Base-by-base conservation (phyloP, 1,140 invertebrate genomes). In the Eubasilissa regina region DNA sequence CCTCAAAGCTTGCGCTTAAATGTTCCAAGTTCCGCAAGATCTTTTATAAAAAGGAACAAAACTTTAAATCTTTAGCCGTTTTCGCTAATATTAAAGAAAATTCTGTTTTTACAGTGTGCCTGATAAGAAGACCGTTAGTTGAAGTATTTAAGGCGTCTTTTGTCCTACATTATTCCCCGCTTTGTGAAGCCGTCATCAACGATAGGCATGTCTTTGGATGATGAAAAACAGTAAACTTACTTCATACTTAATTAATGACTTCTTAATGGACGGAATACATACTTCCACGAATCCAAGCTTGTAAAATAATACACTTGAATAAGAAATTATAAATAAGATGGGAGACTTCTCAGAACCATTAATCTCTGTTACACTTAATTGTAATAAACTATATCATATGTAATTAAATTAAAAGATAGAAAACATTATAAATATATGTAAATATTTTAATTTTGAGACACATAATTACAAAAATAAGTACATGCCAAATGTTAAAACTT, bases 201-300 rank as follows among this genome's bases (percentile, higher is more conserved):
- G 64, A 76, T 80, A 68, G 74, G 77, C 48, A 72, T 15, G 66
- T 60, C 53, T 72, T 44, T 12, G 51, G 64, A 72, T 73, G 80
- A 78, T 35, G 58, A 75, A 81, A 81, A 81, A 78, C 76, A 77
- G 45, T 44, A 12, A 66, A 43, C 66, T 44, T 13, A 66, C 78
- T 75, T 78, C 78, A 80, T 77, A 80, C 75, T 64, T 82, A 82
- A 82, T 82, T 82, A 82, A 82, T 78, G 81, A 58, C 78, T 82
- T 75, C 68, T 78, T 82, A 80, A 82, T 80, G 78, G 75, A 79
- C 47, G 81, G 72, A 73, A 79, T 77, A 77, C 75, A 79, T 77
- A 77, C 75, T 75, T 73, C 48, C 15, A 45, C 21, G 44, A 13
- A 51, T 51, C 48, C 17, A 35, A 6, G 15, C 56, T 25, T n/a